Conservation (phyloP, 30 jellyfish, hydroid and myxozoan species). For the Mastigias papua region DNA sequence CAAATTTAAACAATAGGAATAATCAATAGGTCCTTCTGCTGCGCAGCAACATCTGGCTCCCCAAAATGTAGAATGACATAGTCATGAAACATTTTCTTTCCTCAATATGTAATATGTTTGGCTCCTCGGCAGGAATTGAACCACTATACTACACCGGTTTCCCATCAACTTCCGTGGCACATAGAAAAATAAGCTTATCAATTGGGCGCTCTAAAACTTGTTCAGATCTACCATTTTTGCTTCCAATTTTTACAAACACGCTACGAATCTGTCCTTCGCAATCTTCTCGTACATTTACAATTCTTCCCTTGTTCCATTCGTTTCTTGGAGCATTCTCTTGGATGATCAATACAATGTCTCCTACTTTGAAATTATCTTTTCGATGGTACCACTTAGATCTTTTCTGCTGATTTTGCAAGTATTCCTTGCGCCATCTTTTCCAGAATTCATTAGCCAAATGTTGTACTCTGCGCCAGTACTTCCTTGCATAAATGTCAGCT, state of each 20-base stretch:
- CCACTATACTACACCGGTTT: slow-evolving; percentile 2
- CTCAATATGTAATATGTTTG: neutral
- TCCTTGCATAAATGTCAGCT: slow-evolving; percentile 12
- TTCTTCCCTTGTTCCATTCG: slow-evolving; percentile 36
- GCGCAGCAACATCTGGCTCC: neutral
- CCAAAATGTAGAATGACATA: neutral
- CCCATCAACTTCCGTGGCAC: slow-evolving; percentile 19
- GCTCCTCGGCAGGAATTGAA: slow-evolving; percentile 33
- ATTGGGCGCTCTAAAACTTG: neutral
- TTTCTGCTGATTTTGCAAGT: slow-evolving; percentile 22
- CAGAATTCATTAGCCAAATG: slow-evolving; percentile 21
- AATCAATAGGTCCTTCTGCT: neutral
- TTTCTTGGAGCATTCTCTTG: slow-evolving; percentile 39
- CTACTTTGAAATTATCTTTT: neutral
- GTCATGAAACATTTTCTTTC: neutral
- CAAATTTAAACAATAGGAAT: neutral
- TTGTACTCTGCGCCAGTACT: neutral
- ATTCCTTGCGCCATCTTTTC: slow-evolving; percentile 49
- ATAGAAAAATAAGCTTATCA: slow-evolving; percentile 4
- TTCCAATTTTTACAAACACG: slow-evolving; percentile 4
- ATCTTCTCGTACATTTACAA: slow-evolving; percentile 28
- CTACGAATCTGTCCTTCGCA: slow-evolving; percentile 23
- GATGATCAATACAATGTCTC: slow-evolving; percentile 6
- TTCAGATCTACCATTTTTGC: neutral
- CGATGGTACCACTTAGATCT: slow-evolving; percentile 15